Base-by-base conservation (phyloP, 1,140 invertebrate genomes). In the Psilanteris sp. region DNA sequence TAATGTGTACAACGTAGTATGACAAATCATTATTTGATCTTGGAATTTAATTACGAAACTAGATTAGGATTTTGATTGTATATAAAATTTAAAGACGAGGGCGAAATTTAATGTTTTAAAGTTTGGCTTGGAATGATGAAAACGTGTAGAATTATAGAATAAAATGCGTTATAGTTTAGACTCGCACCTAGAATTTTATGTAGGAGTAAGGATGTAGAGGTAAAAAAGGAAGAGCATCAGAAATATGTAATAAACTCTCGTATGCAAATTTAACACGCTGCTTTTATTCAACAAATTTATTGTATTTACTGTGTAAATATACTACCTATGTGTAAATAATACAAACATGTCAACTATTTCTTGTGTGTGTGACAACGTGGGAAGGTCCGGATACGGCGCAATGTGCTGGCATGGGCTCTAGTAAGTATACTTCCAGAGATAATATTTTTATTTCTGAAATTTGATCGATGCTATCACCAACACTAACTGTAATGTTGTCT, bases 371-470 rank as follows among this genome's bases (percentile, higher is more conserved):
- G 85, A 84, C 83, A 78, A 78, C 83, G 81, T 75, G 79, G 77
- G 79, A 88, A 91, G 90, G 90, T 90, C 90, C 90, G 55, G 88
- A 90, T 80, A 82, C 86, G 80, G 81, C 88, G 80, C 88, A 87
- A 78, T 91, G 90, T 85, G 79, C 89, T 81, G 89, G 88, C 81
- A 78, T 79, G 64, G 89, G 89, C 78, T 88, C 89, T 84, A 91
- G 90, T 91, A 91, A 91, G 90, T 91, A 90, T 75, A 83, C 57
- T 75, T 76, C 36, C 64, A 70, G 46, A 52, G 50, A 52, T 66
- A 36, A 27, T 62, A n/a, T 16, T 44, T 55, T 46, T 48, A 24
- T 22, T 26, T 24, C n/a, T 20, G 31, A 37, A 44, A 39, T 9
- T 34, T 64, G 3, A 44, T 39, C 24, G 32, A 39, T 34, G 14